Evolutionary conservation across 1,140 invertebrate genomes (phyloP).

Genomic region (Mycetomoellerius zeteki): DNA sequence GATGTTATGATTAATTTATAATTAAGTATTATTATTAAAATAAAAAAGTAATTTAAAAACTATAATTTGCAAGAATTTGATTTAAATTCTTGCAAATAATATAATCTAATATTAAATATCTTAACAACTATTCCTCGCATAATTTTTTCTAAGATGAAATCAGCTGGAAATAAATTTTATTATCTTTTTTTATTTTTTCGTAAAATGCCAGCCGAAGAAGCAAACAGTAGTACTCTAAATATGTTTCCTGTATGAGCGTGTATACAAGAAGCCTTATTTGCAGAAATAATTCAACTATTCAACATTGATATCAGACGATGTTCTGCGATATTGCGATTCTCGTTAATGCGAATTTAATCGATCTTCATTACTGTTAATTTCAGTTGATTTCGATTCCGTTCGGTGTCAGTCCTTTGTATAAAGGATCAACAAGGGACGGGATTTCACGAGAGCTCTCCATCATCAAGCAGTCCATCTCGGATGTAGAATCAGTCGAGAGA

Average conservation of each 20-base stretch:
- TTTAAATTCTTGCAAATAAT: too few relatives aligned
- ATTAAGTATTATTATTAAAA: not conserved
- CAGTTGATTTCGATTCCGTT: not conserved
- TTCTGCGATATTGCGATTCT: not conserved
- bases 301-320: not conserved
- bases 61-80: not conserved
- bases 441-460: constrained; percentile 14
- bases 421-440: not conserved
- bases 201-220: not conserved
- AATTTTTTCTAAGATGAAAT: not conserved
- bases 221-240: not conserved
- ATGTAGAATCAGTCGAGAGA: constrained; percentile 36
- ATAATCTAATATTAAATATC: not conserved
- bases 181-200: not conserved
- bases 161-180: not conserved
- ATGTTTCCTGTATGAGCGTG: not conserved
- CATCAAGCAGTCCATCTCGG: constrained; percentile 9
- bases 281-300: constrained; percentile 28
- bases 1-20: not conserved
- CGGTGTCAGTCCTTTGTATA: constrained; percentile 7
- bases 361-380: constrained; percentile 26
- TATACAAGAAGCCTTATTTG: not conserved
- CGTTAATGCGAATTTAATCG: constrained; percentile 14
- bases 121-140: not conserved
- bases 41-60: not conserved